Conservation (phyloP, 2,888 invertebrate species). For the Cryptosula pallasiana region DNA sequence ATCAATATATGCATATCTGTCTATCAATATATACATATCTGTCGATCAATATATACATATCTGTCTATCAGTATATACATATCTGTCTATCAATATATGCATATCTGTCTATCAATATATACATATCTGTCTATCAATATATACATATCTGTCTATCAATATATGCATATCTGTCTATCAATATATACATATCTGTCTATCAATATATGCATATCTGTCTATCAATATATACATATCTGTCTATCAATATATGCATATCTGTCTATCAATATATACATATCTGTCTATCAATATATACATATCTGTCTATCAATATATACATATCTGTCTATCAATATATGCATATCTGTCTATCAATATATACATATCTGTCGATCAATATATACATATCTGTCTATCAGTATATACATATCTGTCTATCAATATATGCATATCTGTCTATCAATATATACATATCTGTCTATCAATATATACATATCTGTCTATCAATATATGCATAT, state of each 20-base stretch:
- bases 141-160: background rate
- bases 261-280: background rate
- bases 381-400: background rate
- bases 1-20: background rate
- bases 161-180: background rate
- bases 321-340: background rate
- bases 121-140: background rate
- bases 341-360: background rate
- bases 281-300: background rate
- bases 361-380: background rate
- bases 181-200: background rate
- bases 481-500: background rate
- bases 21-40: background rate
- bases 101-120: background rate
- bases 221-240: too few species aligned
- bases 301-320: background rate
- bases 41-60: background rate
- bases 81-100: background rate
- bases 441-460: background rate
- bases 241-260: too few species aligned
- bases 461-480: background rate
- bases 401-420: constrained; percentile 1
- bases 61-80: background rate
- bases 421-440: background rate
- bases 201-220: background rate